Conservation (phyloP, 2,113 vertebrate species). For the Colius striatus region DNA sequence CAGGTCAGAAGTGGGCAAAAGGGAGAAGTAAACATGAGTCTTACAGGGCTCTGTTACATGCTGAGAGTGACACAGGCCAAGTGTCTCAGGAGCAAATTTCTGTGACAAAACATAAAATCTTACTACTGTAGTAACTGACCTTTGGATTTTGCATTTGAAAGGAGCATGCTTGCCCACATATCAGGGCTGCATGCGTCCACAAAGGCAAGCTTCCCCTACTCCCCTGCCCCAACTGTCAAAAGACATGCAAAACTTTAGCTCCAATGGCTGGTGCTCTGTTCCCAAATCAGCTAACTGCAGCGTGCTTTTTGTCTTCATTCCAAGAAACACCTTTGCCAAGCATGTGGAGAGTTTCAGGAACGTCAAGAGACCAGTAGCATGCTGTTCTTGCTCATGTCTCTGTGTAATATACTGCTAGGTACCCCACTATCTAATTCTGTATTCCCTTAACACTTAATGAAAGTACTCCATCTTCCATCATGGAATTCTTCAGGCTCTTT, state of each 20-base stretch:
- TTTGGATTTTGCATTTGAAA: background rate
- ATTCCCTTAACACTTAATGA: background rate
- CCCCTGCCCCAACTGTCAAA: background rate
- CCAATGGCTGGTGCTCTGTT: background rate
- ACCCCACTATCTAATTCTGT: background rate
- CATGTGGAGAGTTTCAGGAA: background rate
- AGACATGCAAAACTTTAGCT: background rate
- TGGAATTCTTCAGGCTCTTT: background rate
- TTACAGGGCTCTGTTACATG: fast-evolving
- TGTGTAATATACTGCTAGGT: background rate
- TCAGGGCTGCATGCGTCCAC: background rate
- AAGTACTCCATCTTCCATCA: background rate
- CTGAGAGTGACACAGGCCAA: background rate
- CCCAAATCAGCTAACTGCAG: background rate
- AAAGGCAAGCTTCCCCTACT: too few species aligned
- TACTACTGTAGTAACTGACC: background rate
- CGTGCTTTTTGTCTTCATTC: background rate
- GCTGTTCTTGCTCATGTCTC: background rate
- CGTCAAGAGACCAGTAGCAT: background rate
- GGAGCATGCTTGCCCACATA: background rate
- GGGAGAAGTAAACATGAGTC: fast-evolving
- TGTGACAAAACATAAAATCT: background rate
- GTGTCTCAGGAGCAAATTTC: background rate
- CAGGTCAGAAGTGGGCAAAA: background rate
- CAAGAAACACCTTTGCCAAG: background rate